Evolutionary conservation across 2,797 vertebrate species (phyloP), one percentile per base, ranked within the genome.

Genomic region (Halcyon smyrnensis): DNA sequence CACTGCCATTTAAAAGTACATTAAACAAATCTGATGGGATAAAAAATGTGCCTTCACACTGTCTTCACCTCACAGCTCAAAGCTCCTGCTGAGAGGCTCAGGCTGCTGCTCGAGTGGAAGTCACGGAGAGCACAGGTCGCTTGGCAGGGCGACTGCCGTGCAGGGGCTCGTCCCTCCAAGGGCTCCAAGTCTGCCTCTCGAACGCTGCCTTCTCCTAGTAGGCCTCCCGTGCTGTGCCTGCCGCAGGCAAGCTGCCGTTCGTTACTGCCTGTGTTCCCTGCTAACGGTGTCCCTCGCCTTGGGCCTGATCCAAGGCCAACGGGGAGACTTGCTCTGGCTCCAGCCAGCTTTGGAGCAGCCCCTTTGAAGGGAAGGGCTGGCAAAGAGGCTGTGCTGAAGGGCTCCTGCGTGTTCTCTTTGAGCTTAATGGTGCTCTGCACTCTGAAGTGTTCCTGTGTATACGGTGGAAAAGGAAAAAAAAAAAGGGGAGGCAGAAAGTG

Each of bases 181-280:
- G 28, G 13, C 34, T 27, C 34, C 37, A 50, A 65, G 23, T 21
- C 21, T 77, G 45, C 77, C 37, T 45, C 36, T 70, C 83, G 43
- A 54, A 41, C 9, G 17, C 11, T 41, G 34, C 69, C 84, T 69
- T 87, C 63, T 84, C 36, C 23, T 1, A 43, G 67, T 64, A 70
- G 77, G 68, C 73, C 80, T 96, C 65, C 34, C 39, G 54, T 0
- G 0, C 54, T 91, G 78, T 78, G 37, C 74, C 69, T 81, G 69
- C 53, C 88, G 73, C 76, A 76, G 77, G 65, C 78, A 91, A 90
- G 79, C 89, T 74, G 91, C 87, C 84, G 74, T 75, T 76, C 30
- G 8, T 73, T 65, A 84, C 17, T 63, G 43, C 69, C 37, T 77
- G 43, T 2, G 1, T 80, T 90, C 80, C 79, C 2, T 0, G 46